Evolutionary conservation across 2,113 vertebrate genomes (phyloP), one percentile per base, ranked within the genome.

Genomic region (Lagenorhynchus albirostris): DNA sequence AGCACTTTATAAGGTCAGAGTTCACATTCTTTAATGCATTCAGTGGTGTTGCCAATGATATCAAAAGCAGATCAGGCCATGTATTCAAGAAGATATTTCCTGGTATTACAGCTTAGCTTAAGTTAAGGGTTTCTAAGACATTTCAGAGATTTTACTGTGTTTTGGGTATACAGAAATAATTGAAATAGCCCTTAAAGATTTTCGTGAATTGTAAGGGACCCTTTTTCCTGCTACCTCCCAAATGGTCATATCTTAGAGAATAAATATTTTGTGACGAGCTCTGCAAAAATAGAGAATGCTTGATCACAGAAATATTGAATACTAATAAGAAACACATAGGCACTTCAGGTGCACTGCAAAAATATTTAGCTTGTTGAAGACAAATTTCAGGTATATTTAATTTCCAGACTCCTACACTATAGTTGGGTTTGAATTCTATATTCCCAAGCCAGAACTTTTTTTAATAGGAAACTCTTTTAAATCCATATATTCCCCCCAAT

Each of bases 351-450:
- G 8, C n/a, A 79, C 5, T 73, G 47, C 12, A 95, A 83, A 95
- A 58, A 31, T 91, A 87, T 62, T 84, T 84, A 81, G 86, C 15
- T 77, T 92, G 12, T 77, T 91, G 18, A 94, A 85, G 73, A 36
- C 12, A 81, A 70, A 95, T 86, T 95, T 94, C 33, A 96, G 89
- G 9, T 73, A 67, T 86, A 62, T 94, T 93, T 94, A 58, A 74
- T 87, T 88, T 88, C 8, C 9, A 74, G n/a, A 80, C 15, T 91
- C 31, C 10, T 29, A 71, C 33, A 44, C 17, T 79, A 10, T 87
- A 63, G 4, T 47, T 96, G 62, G 9, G 5, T 86, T 82, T 86
- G 84, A 92, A 89, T 82, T 92, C 18, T 83, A 21, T 79, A n/a
- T 90, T 86, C 23, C 65, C 6, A 89, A 95, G 29, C 12, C 26